These are phyloP conservation scores for Drosophila pallidifrons DNA, from an alignment of 1,140 invertebrate species.

Conservation along the genomic window DNA sequence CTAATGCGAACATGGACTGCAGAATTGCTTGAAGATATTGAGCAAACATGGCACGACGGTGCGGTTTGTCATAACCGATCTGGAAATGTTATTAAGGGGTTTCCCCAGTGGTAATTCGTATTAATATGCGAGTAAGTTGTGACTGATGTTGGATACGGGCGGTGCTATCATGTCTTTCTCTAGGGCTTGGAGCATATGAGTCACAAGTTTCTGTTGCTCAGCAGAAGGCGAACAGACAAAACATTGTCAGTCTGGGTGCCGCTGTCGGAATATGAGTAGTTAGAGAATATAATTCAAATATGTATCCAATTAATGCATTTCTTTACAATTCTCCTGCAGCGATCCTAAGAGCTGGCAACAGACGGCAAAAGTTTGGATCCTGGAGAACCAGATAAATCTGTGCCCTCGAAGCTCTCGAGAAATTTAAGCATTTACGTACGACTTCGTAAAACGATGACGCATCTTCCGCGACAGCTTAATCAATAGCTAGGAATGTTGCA, in stretches of 20 bases:
- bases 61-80: constrained; percentile 78
- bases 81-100: constrained; percentile 73
- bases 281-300: no score
- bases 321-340: neutral
- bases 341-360: constrained; percentile 78
- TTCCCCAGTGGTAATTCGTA: constrained; percentile 77
- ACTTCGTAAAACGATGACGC: constrained; percentile 72
- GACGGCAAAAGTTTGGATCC: constrained; percentile 75
- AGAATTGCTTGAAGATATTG: constrained; percentile 64
- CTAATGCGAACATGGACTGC: constrained; percentile 45
- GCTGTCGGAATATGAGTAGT: constrained; percentile 74
- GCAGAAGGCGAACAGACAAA: constrained; percentile 72
- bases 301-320: neutral
- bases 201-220: constrained; percentile 68
- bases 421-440: constrained; percentile 71
- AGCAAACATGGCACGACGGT: constrained; percentile 59
- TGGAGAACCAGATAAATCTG: no score
- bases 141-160: constrained; percentile 77
- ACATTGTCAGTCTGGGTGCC: constrained; percentile 59
- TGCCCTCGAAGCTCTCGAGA: no score
- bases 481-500: constrained; percentile 29
- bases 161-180: constrained; percentile 80
- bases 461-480: constrained; percentile 74
- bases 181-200: constrained; percentile 66
- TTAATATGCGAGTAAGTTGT: constrained; percentile 74